Percentiles rank a stretch among this genome's conserved stretches.
phyloP scores from a whole-genome alignment of 2,888 invertebrate species.

The Rugalucina vietnamica region DNA sequence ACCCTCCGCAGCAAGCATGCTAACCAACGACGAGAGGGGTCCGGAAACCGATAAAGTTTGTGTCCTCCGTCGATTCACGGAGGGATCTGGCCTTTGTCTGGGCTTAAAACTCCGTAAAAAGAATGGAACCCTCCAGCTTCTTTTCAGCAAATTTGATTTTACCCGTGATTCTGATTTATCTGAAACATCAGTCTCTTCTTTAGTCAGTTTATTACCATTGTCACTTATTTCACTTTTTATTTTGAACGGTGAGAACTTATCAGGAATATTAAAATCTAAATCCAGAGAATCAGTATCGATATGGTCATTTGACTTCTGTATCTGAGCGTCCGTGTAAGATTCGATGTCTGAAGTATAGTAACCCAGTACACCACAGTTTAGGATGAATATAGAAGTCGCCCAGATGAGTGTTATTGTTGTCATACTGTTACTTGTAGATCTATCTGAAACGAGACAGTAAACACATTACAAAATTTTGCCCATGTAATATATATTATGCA shows the following conservation, averaged over 20 bases:
- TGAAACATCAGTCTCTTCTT: neutral
- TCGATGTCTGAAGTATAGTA: neutral
- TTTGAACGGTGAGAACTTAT: too few relatives aligned
- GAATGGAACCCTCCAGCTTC: constrained; percentile 2
- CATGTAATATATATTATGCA: too few relatives aligned
- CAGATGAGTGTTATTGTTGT: neutral
- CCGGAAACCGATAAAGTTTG: constrained; percentile 64
- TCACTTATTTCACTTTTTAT: too few relatives aligned
- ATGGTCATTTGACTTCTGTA: neutral
- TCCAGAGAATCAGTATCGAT: neutral
- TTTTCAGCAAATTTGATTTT: neutral
- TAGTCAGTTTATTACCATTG: neutral
- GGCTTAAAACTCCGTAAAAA: neutral
- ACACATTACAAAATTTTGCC: too few relatives aligned
- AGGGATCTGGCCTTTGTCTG: neutral
- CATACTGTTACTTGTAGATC: neutral
- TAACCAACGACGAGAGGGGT: constrained; percentile 62
- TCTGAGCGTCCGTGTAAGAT: neutral
- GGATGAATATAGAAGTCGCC: neutral
- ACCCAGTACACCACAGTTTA: neutral
- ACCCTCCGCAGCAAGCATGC: constrained; percentile 65
- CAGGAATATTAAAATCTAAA: too few relatives aligned
- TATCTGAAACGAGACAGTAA: neutral
- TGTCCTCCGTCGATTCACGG: constrained; percentile 37
- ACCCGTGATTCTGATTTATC: neutral